Evolutionary conservation across 2,113 vertebrate species (phyloP).

Genomic region (Lophochroa leadbeateri): DNA sequence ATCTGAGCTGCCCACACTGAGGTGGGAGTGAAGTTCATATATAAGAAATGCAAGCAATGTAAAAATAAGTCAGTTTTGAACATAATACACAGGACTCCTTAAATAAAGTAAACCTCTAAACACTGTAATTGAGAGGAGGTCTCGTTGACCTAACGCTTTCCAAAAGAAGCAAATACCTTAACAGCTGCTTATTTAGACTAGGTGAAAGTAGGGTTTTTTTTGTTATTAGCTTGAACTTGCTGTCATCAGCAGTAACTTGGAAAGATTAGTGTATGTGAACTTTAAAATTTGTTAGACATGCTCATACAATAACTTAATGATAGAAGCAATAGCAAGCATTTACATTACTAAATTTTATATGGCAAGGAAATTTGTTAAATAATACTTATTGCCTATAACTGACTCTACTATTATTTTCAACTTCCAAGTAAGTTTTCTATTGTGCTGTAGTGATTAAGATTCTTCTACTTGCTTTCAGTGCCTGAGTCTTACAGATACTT

Average conservation of each 20-base stretch:
- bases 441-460: background rate
- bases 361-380: background rate
- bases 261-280: background rate
- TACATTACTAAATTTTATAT: background rate
- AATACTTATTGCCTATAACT: background rate
- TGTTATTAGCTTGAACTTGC: background rate
- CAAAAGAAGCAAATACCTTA: background rate
- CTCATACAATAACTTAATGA: background rate
- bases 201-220: background rate
- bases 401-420: background rate
- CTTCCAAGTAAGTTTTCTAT: background rate
- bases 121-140: background rate
- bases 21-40: background rate
- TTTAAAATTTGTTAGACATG: background rate
- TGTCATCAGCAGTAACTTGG: background rate
- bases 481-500: background rate
- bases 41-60: background rate
- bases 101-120: background rate
- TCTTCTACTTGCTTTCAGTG: background rate
- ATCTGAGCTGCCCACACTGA: background rate
- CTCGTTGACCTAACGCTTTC: background rate
- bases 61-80: background rate
- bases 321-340: background rate
- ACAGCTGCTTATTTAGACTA: background rate
- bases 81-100: background rate